A percentile compares a stretch with the other conserved stretches of the same genome.
These are phyloP conservation scores for Trachops cirrhosus DNA, from an alignment of 2,797 vertebrate genomes.

Conservation along the genomic window DNA sequence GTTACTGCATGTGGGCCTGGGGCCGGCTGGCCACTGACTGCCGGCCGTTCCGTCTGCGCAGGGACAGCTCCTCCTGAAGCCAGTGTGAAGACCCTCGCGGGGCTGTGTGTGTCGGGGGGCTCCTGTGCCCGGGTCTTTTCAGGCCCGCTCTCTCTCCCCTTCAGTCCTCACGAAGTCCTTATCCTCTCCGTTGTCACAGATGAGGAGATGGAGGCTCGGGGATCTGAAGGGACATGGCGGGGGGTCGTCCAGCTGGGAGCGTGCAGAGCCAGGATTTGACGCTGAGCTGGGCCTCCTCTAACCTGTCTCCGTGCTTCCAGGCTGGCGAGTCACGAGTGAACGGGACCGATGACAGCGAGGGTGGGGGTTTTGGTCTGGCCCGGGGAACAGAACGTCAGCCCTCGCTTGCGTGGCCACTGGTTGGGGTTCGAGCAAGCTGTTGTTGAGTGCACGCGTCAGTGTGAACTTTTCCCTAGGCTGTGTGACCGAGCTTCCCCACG, in stretches of 20 bases:
- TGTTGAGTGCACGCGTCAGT: fast-evolving
- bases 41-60: not conserved
- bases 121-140: not conserved
- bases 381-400: not conserved
- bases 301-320: not conserved
- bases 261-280: not conserved
- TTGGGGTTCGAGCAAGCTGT: not conserved
- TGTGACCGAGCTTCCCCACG: conserved; percentile 48
- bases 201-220: not conserved
- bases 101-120: fast-evolving
- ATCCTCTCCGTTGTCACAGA: not conserved
- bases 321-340: not conserved
- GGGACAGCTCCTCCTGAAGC: not conserved
- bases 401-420: not conserved
- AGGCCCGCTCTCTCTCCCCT: not conserved
- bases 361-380: not conserved
- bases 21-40: not conserved
- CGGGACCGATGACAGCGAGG: not conserved
- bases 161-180: not conserved
- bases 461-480: conserved; percentile 46
- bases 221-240: not conserved
- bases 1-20: not conserved
- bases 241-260: not conserved
- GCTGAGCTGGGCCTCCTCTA: not conserved
- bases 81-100: not conserved